Evolutionary conservation across 2,113 vertebrate genomes (phyloP).

Genomic region (Anhinga anhinga): DNA sequence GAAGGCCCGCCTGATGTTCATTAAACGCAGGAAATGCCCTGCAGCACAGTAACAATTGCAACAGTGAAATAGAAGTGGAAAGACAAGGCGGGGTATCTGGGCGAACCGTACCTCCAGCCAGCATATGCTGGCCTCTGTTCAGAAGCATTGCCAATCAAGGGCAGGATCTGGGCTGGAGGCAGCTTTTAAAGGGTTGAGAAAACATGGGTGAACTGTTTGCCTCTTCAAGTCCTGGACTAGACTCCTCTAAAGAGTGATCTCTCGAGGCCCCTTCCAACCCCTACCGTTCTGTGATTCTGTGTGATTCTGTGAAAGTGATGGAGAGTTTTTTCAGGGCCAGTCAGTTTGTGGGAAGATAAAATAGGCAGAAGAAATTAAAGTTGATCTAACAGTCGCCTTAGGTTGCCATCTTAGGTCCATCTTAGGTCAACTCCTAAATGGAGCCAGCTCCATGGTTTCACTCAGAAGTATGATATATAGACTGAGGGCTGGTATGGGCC

Average conservation of each 20-base stretch:
- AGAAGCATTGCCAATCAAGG: background rate
- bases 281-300: too few relatives aligned
- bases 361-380: background rate
- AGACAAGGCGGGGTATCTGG: background rate
- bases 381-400: background rate
- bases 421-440: background rate
- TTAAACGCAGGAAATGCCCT: background rate
- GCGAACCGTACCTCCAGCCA: background rate
- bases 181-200: background rate
- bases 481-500: background rate
- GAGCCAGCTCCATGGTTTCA: background rate
- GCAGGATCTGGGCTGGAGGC: background rate
- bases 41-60: background rate
- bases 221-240: background rate
- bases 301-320: background rate
- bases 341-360: background rate
- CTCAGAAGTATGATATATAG: background rate
- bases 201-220: background rate
- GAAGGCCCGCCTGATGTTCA: background rate
- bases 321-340: background rate
- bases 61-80: background rate
- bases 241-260: background rate
- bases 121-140: background rate
- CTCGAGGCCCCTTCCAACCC: too few relatives aligned
- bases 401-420: background rate